phyloP scores from a whole-genome alignment of 2,888 invertebrate genomes.

The Orthosia gracilis region DNA sequence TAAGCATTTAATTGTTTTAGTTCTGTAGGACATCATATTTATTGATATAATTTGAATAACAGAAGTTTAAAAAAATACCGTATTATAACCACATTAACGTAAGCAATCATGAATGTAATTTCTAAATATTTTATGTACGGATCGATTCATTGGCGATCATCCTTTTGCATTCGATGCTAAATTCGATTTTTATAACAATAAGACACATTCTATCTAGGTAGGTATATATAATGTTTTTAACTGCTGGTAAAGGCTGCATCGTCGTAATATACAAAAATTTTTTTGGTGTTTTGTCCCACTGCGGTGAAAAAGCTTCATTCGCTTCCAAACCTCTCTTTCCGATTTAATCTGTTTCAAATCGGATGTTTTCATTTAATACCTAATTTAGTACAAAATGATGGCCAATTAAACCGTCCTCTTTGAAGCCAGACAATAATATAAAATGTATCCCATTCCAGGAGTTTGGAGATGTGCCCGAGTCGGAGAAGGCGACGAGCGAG shows the following conservation, averaged over 20 bases:
- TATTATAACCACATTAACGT: not conserved
- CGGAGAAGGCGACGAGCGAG: constrained; percentile 96
- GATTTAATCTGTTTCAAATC: not conserved
- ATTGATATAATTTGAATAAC: not conserved
- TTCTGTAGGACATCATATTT: not conserved
- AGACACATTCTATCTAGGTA: no score
- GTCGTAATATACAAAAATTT: no score
- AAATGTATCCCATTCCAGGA: constrained; percentile 74
- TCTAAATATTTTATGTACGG: constrained; percentile 22
- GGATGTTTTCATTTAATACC: no score
- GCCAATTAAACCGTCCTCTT: not conserved
- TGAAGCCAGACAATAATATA: not conserved
- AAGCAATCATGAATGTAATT: not conserved
- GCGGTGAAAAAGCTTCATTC: not conserved
- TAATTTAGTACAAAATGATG: not conserved
- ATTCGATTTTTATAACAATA: not conserved
- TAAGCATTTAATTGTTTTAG: no score
- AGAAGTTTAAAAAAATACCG: not conserved
- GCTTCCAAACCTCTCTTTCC: not conserved
- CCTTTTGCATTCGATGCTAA: not conserved
- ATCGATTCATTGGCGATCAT: not conserved
- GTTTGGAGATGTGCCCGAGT: constrained; percentile 83
- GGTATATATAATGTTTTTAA: no score
- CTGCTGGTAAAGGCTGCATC: not conserved
- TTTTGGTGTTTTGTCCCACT: not conserved